Evolutionary conservation across 1,140 invertebrate genomes (phyloP).

Genomic region (Adoxophyes honmai): DNA sequence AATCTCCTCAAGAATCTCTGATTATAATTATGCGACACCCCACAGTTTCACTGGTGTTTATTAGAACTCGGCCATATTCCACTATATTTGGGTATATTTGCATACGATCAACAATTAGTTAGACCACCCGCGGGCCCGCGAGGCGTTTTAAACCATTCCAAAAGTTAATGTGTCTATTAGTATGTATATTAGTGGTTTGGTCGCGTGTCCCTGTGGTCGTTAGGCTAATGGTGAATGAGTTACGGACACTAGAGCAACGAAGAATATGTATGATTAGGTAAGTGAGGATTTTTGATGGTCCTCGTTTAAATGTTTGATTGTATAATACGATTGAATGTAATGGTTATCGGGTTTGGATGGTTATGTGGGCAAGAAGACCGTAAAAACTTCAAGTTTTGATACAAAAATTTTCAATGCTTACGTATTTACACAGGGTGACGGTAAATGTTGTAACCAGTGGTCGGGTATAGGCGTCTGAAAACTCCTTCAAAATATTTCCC

Average conservation of each 20-base stretch:
- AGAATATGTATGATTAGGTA: slow-evolving; percentile 22
- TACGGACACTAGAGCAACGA: slow-evolving; percentile 20
- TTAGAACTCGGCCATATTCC: not conserved
- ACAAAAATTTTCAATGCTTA: no score
- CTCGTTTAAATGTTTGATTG: slow-evolving; percentile 14
- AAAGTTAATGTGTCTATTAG: slow-evolving; percentile 48
- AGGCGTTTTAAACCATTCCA: not conserved
- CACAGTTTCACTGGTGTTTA: slow-evolving; percentile 12
- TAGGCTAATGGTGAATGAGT: slow-evolving; percentile 23
- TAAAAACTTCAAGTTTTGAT: no score
- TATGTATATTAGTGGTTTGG: slow-evolving; percentile 44
- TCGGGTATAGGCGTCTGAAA: no score
- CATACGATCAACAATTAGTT: slow-evolving; percentile 63
- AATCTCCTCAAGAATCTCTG: not conserved
- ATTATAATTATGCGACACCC: not conserved
- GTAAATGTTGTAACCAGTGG: no score
- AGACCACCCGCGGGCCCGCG: slow-evolving; percentile 40
- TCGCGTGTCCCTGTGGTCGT: slow-evolving; percentile 40
- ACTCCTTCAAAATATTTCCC: no score
- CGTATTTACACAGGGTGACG: no score
- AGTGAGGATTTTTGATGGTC: slow-evolving; percentile 11
- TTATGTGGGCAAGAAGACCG: no score
- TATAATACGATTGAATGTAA: not conserved
- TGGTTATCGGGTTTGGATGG: no score
- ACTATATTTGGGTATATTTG: slow-evolving; percentile 31